phyloP scores from a whole-genome alignment of 2,113 vertebrate species.

The Ailurus styani region DNA sequence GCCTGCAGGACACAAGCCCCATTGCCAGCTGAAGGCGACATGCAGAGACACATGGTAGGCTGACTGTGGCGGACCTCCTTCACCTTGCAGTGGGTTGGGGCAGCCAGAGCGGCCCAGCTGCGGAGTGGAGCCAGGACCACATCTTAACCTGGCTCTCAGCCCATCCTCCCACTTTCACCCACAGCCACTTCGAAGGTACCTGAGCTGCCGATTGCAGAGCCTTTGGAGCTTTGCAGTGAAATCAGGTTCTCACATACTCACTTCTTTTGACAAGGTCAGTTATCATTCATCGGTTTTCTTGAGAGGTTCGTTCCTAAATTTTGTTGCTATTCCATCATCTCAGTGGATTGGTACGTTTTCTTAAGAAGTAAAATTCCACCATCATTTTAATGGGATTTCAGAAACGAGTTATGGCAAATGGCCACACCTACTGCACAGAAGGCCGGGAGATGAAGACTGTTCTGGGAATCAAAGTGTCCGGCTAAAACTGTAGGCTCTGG shows the following conservation, averaged over 20 bases:
- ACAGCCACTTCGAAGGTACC: neutral
- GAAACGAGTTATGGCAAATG: neutral
- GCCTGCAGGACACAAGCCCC: neutral
- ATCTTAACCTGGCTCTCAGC: neutral
- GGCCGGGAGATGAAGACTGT: neutral
- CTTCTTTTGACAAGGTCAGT: neutral
- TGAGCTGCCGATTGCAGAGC: neutral
- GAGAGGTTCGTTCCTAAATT: neutral
- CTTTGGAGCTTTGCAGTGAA: neutral
- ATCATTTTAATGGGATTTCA: neutral
- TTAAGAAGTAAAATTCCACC: neutral
- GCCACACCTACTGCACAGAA: neutral
- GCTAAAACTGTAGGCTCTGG: neutral
- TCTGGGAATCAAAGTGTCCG: neutral
- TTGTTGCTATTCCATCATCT: neutral
- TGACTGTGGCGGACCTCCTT: neutral
- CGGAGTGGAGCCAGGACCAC: neutral
- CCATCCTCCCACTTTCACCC: neutral
- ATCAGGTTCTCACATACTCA: neutral
- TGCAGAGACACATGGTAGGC: neutral
- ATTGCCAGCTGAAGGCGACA: neutral
- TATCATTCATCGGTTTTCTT: neutral
- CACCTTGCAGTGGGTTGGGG: accelerated
- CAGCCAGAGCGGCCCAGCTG: accelerated
- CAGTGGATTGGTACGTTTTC: neutral